phyloP scores from a whole-genome alignment of 2,113 vertebrate species.

The Atractosteus spatula region DNA sequence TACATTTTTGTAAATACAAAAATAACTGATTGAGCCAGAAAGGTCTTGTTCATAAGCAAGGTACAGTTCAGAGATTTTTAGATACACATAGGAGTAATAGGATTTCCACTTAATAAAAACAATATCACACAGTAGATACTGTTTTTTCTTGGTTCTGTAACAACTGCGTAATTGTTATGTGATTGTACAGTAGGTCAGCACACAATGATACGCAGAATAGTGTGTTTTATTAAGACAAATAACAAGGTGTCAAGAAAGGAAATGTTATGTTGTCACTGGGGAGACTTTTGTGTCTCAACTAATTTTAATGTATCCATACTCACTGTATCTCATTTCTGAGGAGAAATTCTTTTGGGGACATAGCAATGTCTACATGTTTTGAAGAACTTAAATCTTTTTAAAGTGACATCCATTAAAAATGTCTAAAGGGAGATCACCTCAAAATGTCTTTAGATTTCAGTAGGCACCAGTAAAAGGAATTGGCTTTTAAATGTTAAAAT shows the following conservation, averaged over 20 bases:
- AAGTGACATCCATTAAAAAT: constrained; percentile 25
- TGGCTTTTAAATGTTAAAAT: constrained; percentile 23
- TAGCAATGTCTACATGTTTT: constrained; percentile 22
- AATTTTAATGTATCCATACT: not conserved
- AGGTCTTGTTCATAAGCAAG: not conserved
- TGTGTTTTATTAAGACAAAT: too few species aligned
- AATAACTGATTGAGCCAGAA: constrained; percentile 9
- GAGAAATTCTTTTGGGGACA: not conserved
- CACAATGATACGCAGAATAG: too few species aligned
- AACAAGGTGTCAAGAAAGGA: too few species aligned
- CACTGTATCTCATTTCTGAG: not conserved
- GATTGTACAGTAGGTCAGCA: too few species aligned
- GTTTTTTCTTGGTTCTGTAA: too few species aligned
- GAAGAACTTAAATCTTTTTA: constrained; percentile 32
- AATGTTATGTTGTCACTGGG: too few species aligned
- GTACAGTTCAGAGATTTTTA: too few species aligned
- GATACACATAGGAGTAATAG: too few species aligned
- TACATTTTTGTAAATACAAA: constrained; percentile 7
- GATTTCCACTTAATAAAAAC: too few species aligned
- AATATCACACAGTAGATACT: too few species aligned
- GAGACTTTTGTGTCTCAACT: too few species aligned
- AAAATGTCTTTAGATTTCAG: constrained; percentile 29
- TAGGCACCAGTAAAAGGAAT: constrained; percentile 10
- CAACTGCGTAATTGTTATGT: too few species aligned
- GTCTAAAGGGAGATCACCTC: constrained; percentile 21